These are phyloP conservation scores for Noctua comes DNA, from an alignment of 2,888 invertebrate species.

Conservation along the genomic window DNA sequence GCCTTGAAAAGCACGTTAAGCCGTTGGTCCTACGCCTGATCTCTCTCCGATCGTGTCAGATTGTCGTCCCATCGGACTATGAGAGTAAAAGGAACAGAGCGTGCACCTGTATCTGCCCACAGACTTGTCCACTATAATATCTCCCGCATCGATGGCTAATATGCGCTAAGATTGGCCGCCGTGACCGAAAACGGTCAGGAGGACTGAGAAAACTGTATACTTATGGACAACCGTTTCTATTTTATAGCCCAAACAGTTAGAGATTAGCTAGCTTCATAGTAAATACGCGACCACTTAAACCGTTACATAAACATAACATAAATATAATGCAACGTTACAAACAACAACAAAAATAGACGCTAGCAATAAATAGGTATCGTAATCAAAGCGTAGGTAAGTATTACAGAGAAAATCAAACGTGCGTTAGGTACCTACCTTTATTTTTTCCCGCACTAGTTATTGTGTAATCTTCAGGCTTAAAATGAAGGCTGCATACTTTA, in stretches of 20 bases:
- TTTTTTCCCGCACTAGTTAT: constrained; percentile 86
- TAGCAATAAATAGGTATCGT: constrained; percentile 19
- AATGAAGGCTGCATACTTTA: constrained; percentile 88
- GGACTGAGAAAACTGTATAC: background rate
- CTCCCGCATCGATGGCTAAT: no score
- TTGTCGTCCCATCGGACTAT: no score
- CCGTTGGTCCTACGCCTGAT: no score
- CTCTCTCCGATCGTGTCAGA: no score
- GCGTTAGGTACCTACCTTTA: constrained; percentile 78
- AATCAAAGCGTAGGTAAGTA: constrained; percentile 14
- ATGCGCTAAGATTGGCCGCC: no score
- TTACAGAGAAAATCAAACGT: constrained; percentile 57
- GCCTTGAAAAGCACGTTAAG: no score
- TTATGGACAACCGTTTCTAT: background rate
- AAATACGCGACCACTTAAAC: background rate
- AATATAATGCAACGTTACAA: constrained; percentile 11
- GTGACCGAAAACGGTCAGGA: no score
- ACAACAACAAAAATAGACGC: constrained; percentile 37
- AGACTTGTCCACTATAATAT: no score
- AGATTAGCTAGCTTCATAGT: background rate
- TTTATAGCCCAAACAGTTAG: background rate
- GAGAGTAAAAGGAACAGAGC: no score
- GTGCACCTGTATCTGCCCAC: no score
- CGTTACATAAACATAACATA: constrained; percentile 1
- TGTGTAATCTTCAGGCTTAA: constrained; percentile 85